Conservation (phyloP, 1,140 invertebrate genomes). For the Trissolcus basalis region DNA sequence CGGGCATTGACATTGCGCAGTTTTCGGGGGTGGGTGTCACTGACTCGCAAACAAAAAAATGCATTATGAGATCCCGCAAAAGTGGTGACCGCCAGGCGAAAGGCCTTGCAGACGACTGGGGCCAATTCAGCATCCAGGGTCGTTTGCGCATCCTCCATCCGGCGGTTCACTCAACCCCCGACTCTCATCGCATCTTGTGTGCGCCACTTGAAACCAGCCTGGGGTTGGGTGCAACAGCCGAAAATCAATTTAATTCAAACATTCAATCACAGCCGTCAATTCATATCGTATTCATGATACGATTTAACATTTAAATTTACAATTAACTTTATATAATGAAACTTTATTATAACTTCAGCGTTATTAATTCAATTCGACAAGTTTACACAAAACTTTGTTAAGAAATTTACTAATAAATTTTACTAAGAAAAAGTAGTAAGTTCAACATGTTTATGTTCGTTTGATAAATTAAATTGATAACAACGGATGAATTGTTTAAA, state of each 20-base stretch:
- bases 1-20: background rate
- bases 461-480: too few relatives aligned
- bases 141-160: constrained; percentile 56
- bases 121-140: constrained; percentile 25
- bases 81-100: constrained; percentile 17
- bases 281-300: too few relatives aligned
- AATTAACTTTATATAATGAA: too few relatives aligned
- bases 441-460: too few relatives aligned
- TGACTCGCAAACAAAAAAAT: background rate
- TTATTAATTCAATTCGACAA: too few relatives aligned
- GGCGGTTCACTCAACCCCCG: constrained; percentile 4
- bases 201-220: constrained; percentile 10
- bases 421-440: too few relatives aligned
- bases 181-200: constrained; percentile 3
- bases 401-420: too few relatives aligned
- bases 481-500: too few relatives aligned
- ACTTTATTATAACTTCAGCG: too few relatives aligned
- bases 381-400: too few relatives aligned
- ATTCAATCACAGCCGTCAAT: background rate
- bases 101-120: constrained; percentile 23
- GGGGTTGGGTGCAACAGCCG: background rate
- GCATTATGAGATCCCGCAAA: constrained; percentile 2
- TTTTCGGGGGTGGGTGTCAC: constrained; percentile 1
- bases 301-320: too few relatives aligned
- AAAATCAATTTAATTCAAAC: background rate